Base-by-base conservation (phyloP, 2,113 vertebrate species). In the Tricholaema leucomelas region DNA sequence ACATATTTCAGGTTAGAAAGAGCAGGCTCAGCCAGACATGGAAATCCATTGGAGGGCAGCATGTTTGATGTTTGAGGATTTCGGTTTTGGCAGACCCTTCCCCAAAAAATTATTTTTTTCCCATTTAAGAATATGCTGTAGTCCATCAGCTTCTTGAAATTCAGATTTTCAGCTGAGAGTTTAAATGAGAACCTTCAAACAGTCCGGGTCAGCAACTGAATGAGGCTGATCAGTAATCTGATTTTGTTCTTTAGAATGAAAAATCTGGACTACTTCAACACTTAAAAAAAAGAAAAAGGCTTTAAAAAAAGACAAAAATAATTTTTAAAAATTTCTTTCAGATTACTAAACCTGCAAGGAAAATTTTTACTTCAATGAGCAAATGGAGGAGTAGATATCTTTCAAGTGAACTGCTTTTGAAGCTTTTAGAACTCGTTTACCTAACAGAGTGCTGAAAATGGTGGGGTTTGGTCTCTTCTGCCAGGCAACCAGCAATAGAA, bases 11-110 rank as follows among this genome's bases (percentile, higher is more conserved):
- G 72, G 52, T 92, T 87, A 91, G 72, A 85, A 89, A 77, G 42
- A 87, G 36, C 55, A 73, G 52, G 46, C 72, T 92, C 91, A 95
- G 64, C 55, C 90, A 91, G 69, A 60, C 67, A n/a, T 85, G 40
- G 46, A 80, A 93, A 91, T 77, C 85, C 64, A 25, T 96, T 85
- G 90, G 82, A 94, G 85, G 93, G 87, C 91, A 93, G 85, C 72
- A 52, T 70, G 72, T 64, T 87, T 87, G 91, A 60, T 82, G 46
- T 92, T 81, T 76, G 42, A 81, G 81, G 75, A 91, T 70, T 92
- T 79, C 2, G 10, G 81, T 50, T 88, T 94, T 89, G 85, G 64
- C 93, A 67, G 56, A 77, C 33, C 56, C 92, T 81, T 77, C 46
- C 0, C n/a, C n/a, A n/a, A 71, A 92, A 91, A 78, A 27, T 31